Conservation (phyloP, 2,113 vertebrate genomes). For the Zeus faber region DNA sequence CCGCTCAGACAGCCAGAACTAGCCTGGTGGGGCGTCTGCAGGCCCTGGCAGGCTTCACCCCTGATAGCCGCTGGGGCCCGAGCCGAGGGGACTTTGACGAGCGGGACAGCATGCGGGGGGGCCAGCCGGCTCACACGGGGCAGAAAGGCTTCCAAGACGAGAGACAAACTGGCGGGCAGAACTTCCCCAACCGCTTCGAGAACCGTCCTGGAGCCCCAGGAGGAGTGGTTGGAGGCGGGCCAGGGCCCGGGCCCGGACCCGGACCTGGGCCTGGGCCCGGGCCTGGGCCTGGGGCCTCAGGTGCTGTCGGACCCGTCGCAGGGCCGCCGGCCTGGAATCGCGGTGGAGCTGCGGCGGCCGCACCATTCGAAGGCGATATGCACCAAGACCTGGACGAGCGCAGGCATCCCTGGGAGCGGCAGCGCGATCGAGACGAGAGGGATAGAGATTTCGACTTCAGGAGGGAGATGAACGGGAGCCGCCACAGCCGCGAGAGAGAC, state of each 20-base stretch:
- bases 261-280: too few relatives aligned
- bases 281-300: slow-evolving; percentile 52
- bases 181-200: slow-evolving; percentile 86
- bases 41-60: slow-evolving; percentile 84
- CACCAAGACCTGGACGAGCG: slow-evolving; percentile 97
- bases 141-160: slow-evolving; percentile 90
- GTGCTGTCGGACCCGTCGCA: slow-evolving; percentile 32
- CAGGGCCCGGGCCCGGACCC: slow-evolving; percentile 45
- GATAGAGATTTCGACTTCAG: slow-evolving; percentile 96
- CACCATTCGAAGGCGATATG: slow-evolving; percentile 81
- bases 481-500: slow-evolving; percentile 85
- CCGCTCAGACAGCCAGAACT: slow-evolving; percentile 47
- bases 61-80: slow-evolving; percentile 92
- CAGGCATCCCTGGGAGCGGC: slow-evolving; percentile 93
- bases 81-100: slow-evolving; percentile 93
- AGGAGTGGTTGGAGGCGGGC: slow-evolving; percentile 50
- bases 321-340: slow-evolving; percentile 83
- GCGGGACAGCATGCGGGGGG: slow-evolving; percentile 78
- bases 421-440: slow-evolving; percentile 92
- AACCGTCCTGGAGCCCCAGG: slow-evolving; percentile 77
- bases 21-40: slow-evolving; percentile 72
- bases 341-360: slow-evolving; percentile 44
- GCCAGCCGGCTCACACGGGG: slow-evolving; percentile 72
- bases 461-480: slow-evolving; percentile 91
- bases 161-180: slow-evolving; percentile 77